These are phyloP conservation scores for Phoebastria nigripes DNA, from an alignment of 2,797 vertebrate species.

Conservation along the genomic window DNA sequence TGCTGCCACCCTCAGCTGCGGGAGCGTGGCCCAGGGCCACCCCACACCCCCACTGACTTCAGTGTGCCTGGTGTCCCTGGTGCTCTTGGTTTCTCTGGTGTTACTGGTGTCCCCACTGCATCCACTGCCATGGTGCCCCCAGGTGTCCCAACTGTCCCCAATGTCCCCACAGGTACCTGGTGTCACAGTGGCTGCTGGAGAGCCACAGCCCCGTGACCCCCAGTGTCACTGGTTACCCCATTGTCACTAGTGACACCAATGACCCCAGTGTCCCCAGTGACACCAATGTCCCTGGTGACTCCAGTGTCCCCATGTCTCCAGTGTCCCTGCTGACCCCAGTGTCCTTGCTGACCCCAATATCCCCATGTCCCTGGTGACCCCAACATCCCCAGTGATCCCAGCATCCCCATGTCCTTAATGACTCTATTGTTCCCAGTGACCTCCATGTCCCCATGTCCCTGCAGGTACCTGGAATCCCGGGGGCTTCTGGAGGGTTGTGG, in stretches of 20 bases:
- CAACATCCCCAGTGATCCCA: no score
- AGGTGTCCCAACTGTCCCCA: no score
- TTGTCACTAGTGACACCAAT: not conserved
- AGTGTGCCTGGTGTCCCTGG: not conserved
- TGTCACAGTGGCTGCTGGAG: not conserved
- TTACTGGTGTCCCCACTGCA: not conserved
- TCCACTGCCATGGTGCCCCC: not conserved
- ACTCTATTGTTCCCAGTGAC: no score
- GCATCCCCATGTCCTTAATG: no score
- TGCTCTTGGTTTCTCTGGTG: not conserved
- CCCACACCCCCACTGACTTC: not conserved
- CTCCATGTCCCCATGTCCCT: not conserved
- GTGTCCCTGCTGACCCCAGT: not conserved
- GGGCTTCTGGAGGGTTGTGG: not conserved
- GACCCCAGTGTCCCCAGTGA: no score
- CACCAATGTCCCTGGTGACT: no score
- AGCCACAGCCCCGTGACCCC: not conserved
- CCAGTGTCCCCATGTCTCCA: no score
- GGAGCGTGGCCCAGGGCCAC: no score
- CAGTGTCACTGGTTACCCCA: not conserved
- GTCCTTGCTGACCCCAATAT: not conserved
- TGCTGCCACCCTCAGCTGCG: not conserved
- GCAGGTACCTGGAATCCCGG: slow-evolving; percentile 24
- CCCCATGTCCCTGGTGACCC: not conserved
- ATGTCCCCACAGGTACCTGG: not conserved